These are phyloP conservation scores for Calameuta pallipes DNA, from an alignment of 2,888 invertebrate species.

Conservation along the genomic window DNA sequence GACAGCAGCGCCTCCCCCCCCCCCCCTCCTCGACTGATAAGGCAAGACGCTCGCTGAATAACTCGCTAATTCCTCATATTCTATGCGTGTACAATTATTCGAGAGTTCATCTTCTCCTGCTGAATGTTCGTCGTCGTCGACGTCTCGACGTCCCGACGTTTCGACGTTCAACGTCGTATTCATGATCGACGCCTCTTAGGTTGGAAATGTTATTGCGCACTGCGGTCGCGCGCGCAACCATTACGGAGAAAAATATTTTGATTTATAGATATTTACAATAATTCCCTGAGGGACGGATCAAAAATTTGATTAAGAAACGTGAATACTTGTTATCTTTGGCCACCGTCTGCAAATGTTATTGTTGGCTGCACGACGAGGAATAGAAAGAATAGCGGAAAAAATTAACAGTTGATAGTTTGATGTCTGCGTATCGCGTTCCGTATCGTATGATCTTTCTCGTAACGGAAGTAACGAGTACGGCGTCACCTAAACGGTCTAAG, in stretches of 20 bases:
- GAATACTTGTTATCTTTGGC: too few relatives aligned
- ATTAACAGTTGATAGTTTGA: too few relatives aligned
- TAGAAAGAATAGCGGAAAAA: too few relatives aligned
- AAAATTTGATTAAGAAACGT: background rate
- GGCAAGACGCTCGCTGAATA: background rate
- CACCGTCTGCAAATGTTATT: too few relatives aligned
- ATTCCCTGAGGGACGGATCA: background rate
- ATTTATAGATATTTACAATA: background rate
- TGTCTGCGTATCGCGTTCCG: background rate
- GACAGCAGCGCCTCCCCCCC: background rate
- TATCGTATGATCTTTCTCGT: background rate
- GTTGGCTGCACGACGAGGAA: too few relatives aligned
- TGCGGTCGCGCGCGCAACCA: background rate
- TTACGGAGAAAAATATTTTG: background rate
- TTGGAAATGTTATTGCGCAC: background rate
- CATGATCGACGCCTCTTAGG: background rate
- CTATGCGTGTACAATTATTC: background rate
- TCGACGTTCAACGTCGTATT: background rate
- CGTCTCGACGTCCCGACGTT: background rate
- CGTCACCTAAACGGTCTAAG: background rate
- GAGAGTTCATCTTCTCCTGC: background rate
- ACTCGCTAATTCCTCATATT: background rate
- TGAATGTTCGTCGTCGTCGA: background rate
- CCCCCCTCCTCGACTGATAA: background rate
- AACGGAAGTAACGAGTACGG: background rate